Base-by-base conservation (phyloP, 1,140 invertebrate genomes). In the Philopotamus ludificatus region DNA sequence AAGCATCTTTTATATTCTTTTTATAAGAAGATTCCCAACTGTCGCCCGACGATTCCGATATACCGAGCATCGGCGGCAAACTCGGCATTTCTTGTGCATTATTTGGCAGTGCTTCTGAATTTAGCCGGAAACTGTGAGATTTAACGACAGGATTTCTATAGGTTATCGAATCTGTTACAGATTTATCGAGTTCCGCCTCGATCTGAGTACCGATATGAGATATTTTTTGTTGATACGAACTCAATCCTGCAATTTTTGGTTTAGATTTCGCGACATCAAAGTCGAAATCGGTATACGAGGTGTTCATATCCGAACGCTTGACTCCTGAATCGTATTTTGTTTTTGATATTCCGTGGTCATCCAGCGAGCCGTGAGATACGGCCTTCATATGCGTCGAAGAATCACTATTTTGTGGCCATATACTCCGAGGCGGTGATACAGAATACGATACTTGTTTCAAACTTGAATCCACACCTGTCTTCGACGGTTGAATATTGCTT, bases 51-150 rank as follows among this genome's bases (percentile, higher is more conserved):
- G 79, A 79, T 70, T 81, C 79, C 10, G 79, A 79, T 20, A 80
- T 79, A 50, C 79, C 79, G 15, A 80, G 77, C n/a, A 80, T 78
- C 18, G 79, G 76, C 16, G 79, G 79, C 28, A 81, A 69, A 73
- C 79, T 81, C 9, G 79, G 79, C 77, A 80, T 76, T 49, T 81
- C 79, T 60, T 80, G 78, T 3, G 64, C 62, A 4, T 77, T 79
- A 54, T 74, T 76, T 21, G 78, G 76, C 23, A 76, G 73, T 9
- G 74, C 73, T 70, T 84, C 81, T 23, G 80, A 80, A 26, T 83
- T 82, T 57, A 81, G 80, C 65, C 85, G 82, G 71, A 88, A 88
- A 72, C 86, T 87, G 53, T 86, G 83, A 3, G 86, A 86, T 72
- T 87, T 87, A 16, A 84, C 80, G 34, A 87, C 81, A 18, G 82